Percentiles rank a stretch among this genome's conserved stretches.
Conservation (phyloP, 2,113 vertebrate species). For the Lepus timidus region DNA sequence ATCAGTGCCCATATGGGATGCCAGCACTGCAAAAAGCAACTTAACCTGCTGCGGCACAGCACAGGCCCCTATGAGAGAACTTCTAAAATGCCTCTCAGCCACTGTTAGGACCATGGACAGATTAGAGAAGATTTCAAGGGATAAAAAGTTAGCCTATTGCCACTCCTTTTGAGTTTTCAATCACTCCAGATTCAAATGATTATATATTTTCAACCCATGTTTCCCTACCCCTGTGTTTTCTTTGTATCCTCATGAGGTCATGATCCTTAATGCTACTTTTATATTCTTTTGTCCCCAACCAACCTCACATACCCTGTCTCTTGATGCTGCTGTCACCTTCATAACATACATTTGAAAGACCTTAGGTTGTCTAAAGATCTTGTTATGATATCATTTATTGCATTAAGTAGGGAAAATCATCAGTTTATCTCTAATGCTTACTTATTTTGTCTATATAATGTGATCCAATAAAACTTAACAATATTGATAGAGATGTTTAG, state of each 20-base stretch:
- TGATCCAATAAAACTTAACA: neutral
- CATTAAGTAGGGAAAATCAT: neutral
- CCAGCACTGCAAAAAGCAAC: too few relatives aligned
- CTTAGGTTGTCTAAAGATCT: neutral
- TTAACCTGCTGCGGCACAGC: too few relatives aligned
- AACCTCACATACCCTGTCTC: neutral
- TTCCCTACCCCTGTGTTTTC: neutral
- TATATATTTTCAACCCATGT: neutral
- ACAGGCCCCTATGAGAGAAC: neutral
- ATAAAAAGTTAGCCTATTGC: neutral
- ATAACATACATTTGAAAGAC: neutral
- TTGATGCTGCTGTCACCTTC: neutral
- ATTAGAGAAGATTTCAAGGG: neutral
- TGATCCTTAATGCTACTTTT: neutral
- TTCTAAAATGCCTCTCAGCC: neutral
- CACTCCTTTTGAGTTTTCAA: neutral
- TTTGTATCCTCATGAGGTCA: neutral
- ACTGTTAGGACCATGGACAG: neutral
- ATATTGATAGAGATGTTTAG: neutral
- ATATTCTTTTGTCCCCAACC: neutral
- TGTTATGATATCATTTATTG: neutral
- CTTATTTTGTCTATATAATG: neutral
- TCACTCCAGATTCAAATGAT: neutral
- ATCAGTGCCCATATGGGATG: too few relatives aligned
- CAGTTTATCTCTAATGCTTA: neutral